Percentiles rank a stretch among this genome's conserved stretches.
These are phyloP conservation scores for Dipodomys ordii DNA, from an alignment of 2,113 vertebrate genomes.

Conservation along the genomic window DNA sequence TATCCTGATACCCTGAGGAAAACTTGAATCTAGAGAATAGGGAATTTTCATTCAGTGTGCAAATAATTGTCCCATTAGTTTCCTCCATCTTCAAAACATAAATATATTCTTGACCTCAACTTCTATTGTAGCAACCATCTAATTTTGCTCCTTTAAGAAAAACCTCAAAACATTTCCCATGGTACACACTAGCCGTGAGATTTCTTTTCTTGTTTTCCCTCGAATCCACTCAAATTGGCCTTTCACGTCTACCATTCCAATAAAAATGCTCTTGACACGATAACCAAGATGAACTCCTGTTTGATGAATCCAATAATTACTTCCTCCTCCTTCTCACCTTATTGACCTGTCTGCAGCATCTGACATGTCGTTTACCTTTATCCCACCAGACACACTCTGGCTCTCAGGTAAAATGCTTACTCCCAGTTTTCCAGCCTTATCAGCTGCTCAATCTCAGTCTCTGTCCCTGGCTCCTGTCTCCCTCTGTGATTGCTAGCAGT, in stretches of 20 bases:
- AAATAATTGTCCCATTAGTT: conserved; percentile 40
- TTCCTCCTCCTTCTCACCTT: neutral
- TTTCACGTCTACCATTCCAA: neutral
- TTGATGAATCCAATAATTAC: neutral
- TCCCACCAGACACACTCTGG: neutral
- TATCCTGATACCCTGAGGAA: conserved; percentile 43
- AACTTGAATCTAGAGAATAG: neutral
- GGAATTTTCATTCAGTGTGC: neutral
- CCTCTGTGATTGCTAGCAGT: too few relatives aligned
- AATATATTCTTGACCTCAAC: neutral
- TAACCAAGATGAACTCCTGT: neutral
- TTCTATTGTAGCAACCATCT: neutral
- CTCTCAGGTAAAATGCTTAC: neutral
- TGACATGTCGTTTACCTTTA: neutral
- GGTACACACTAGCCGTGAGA: neutral
- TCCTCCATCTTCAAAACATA: conserved; percentile 26
- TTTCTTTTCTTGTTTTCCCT: neutral
- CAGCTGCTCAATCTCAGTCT: neutral
- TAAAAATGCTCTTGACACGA: neutral
- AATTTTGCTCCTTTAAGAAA: conserved; percentile 12
- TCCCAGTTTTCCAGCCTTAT: neutral
- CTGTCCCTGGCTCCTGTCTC: neutral
- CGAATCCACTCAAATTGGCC: neutral
- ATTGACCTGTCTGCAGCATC: neutral
- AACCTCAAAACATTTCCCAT: neutral